Base-by-base conservation (phyloP, 2,797 vertebrate genomes). In the Notolepis coatsorum region DNA sequence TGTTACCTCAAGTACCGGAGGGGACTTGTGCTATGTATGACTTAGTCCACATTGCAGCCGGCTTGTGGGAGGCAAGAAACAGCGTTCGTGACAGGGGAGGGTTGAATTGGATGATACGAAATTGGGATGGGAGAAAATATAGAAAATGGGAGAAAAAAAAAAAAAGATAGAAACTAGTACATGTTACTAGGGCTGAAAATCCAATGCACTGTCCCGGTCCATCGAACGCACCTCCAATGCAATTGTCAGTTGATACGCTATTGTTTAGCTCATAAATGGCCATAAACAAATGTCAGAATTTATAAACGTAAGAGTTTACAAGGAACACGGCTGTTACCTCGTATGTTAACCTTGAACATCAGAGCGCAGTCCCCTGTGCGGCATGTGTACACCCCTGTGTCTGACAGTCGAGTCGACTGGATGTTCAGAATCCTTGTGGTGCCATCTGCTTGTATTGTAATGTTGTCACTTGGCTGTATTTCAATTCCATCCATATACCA, bases 401-500 rank as follows among this genome's bases (percentile, higher is more conserved):
- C 91, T 0, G 86, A 81, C 0, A 87, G 88, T 5, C 73, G 39
- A 12, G 91, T 84, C 1, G 91, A 73, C 0, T 82, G 64, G 45
- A 97, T 81, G 13, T 82, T 90, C 53, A 98, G 77, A 60, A 63
- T 85, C 63, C 84, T 90, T 0, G n/a, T 57, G 20, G 73, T 82
- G 18, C 82, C 91, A 2, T 95, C 92, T 0, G 85, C 81, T 73
- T 90, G 57, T 24, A 94, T 66, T 39, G 78, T 63, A 43, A 95
- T 49, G 13, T 79, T 80, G 31, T 84, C 62, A 0, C 80, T 82
- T 1, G 84, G 56, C 37, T 92, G 84, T 12, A 95, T 73, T 6
- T 94, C 92, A 35, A 87, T 54, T 0, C 95, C 92, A 0, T 97
- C 94, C 81, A 95, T 97, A 79, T 95, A 94, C 95, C 96, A 97